Conservation (phyloP, 2,797 vertebrate species). For the Coregonus sp. region DNA sequence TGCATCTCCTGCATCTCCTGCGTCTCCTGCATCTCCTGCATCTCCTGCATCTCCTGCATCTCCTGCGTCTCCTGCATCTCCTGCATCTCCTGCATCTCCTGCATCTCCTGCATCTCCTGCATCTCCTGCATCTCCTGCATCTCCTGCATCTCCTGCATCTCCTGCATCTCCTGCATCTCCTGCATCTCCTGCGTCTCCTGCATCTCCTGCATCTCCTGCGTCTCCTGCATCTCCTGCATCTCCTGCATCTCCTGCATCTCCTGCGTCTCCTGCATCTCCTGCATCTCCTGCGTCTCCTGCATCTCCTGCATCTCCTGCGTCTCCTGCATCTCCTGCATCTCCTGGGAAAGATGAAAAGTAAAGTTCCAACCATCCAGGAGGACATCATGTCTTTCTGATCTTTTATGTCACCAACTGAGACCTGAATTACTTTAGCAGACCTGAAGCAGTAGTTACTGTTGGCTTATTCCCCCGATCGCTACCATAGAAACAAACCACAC, state of each 20-base stretch:
- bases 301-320: no score
- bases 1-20: neutral
- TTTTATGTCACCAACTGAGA: slow-evolving; percentile 33
- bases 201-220: neutral
- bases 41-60: no score
- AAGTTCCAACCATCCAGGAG: slow-evolving; percentile 3
- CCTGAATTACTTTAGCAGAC: slow-evolving; percentile 36
- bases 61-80: no score
- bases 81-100: no score
- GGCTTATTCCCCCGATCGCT: slow-evolving; percentile 14
- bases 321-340: neutral
- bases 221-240: no score
- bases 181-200: no score
- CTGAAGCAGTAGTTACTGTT: slow-evolving; percentile 6
- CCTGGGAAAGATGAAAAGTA: neutral
- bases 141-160: neutral
- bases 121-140: neutral
- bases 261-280: no score
- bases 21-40: no score
- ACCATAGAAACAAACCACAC: slow-evolving; percentile 13
- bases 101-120: no score
- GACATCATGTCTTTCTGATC: slow-evolving; percentile 9
- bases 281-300: no score
- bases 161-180: no score
- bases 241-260: no score